Base-by-base conservation (phyloP, 1,140 invertebrate genomes). In the Stenopsyche tienmushanensis region DNA sequence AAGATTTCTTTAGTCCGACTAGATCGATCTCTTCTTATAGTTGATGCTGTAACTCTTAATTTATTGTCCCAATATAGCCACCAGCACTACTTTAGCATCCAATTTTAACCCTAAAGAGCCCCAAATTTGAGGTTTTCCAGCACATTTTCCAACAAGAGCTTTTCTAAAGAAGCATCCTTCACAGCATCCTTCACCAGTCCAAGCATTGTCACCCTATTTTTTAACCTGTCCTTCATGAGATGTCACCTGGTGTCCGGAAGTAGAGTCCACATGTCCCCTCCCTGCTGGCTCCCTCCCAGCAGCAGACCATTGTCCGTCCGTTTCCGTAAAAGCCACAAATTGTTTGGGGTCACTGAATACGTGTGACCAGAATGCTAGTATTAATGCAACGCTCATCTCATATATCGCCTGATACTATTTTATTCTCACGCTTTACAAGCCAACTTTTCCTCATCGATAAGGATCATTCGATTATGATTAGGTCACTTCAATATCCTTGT, bases 321-420 rank as follows among this genome's bases (percentile, higher is more conserved):
- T 60, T 60, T 60, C 57, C 57, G 57, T 60, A 60, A 60, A 60
- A 60, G 57, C 57, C 42, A 49, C 57, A 44, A 60, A 60, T 23
- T 60, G 57, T 60, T 60, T 60, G 57, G 57, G 57, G 57, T 60
- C 57, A 60, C 57, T 60, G 57, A 60, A 47, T 60, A 60, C 42
- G 29, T 60, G 57, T 60, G 57, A 60, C 57, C 57, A 60, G 57
- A 44, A 24, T n/a, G 8, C 23, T 23, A 49, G 24, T 47, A 60
- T 60, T 60, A 47, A 25, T 18, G 34, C 53, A 25, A 57, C 5
- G 41, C 34, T 57, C 26, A 18, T 60, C 42, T 60, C 42, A n/a
- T 15, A 26, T 20, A 42, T 42, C 57, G 18, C 21, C 7, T 5
- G 17, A 20, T 15, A 47, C 10, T 9, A 47, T 47, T 47, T 47